Evolutionary conservation across 2,888 invertebrate genomes (phyloP), one percentile per base, ranked within the genome.

Genomic region (Coenonympha arcania): DNA sequence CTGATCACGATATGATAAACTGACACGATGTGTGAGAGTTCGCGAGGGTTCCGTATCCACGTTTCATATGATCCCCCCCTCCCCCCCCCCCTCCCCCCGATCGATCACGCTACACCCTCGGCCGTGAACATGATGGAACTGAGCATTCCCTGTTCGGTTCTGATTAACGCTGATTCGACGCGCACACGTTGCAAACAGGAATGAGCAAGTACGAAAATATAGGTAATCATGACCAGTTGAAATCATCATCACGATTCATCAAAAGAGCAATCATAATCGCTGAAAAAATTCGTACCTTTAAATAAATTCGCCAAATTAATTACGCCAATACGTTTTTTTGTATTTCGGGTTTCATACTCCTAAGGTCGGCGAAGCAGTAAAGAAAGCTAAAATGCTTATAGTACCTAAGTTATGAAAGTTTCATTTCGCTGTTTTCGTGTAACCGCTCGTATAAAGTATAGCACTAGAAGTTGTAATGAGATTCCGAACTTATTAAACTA

Each of bases 401-500:
- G 22, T 39, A 15, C 13, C 9, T 15, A 15, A n/a, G n/a, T n/a
- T n/a, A n/a, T n/a, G n/a, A 39, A 24, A 39, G 15, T 24, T 37
- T 15, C 15, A 22, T 9, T 30, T 11, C 2, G 19, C 19, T 28
- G 28, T 41, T 41, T 41, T 19, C 15, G 6, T 30, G 11, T 41
- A 30, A 41, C 28, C 19, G 18, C 16, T 41, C 30, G 28, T 30
- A 30, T 41, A 4, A 28, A 41, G 19, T 15, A 24, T 13, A 39
- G 13, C 18, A 41, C 41, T 28, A 30, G 8, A 41, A 41, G 30
- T 41, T 19, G 41, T 41, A 41, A 41, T 41, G 28, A 41, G 41
- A 41, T 41, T 41, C 31, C 30, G 6, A 43, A 31, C 43, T 43
- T 43, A 33, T 43, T 43, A 43, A 43, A 43, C 15, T 43, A 33